Percentiles rank a stretch among this genome's conserved stretches.
phyloP scores from a whole-genome alignment of 2,888 invertebrate species.

The Volucella inflata region DNA sequence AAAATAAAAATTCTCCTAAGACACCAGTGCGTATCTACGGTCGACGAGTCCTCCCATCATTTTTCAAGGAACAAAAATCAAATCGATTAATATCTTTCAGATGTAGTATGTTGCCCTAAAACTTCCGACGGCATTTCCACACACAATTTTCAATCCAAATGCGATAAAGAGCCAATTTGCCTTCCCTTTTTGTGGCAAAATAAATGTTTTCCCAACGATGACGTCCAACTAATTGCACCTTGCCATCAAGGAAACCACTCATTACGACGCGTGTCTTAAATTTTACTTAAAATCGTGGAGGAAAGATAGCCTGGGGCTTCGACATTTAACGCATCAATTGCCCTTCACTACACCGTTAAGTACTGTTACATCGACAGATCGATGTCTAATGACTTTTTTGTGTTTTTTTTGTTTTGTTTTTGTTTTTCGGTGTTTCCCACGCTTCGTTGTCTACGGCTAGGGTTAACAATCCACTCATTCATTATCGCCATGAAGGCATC shows the following conservation, averaged over 20 bases:
- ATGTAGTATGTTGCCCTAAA: neutral
- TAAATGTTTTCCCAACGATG: slow-evolving; percentile 26
- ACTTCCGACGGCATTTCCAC: slow-evolving; percentile 25
- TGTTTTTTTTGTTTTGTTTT: neutral
- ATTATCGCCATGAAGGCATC: slow-evolving; percentile 20
- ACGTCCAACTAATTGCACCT: slow-evolving; percentile 36
- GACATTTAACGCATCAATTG: slow-evolving; percentile 37
- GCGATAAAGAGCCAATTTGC: slow-evolving; percentile 13
- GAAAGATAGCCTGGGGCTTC: slow-evolving; percentile 37
- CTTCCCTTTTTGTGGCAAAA: slow-evolving; percentile 1
- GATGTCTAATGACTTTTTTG: slow-evolving; percentile 36
- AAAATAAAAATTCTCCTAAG: too few relatives aligned
- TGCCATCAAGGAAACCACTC: slow-evolving; percentile 30
- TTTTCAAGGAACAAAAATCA: neutral
- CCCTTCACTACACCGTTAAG: slow-evolving; percentile 46
- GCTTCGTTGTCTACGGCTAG: neutral
- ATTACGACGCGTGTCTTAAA: slow-evolving; percentile 3
- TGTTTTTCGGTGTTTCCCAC: slow-evolving; percentile 9
- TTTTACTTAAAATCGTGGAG: neutral
- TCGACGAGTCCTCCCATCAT: too few relatives aligned
- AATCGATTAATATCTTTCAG: slow-evolving; percentile 12
- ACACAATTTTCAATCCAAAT: slow-evolving; percentile 14
- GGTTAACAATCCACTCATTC: slow-evolving; percentile 2
- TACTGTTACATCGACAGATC: slow-evolving; percentile 30
- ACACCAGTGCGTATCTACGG: too few relatives aligned